phyloP scores from a whole-genome alignment of 2,113 vertebrate genomes.

The Gasterosteus aculeatus region DNA sequence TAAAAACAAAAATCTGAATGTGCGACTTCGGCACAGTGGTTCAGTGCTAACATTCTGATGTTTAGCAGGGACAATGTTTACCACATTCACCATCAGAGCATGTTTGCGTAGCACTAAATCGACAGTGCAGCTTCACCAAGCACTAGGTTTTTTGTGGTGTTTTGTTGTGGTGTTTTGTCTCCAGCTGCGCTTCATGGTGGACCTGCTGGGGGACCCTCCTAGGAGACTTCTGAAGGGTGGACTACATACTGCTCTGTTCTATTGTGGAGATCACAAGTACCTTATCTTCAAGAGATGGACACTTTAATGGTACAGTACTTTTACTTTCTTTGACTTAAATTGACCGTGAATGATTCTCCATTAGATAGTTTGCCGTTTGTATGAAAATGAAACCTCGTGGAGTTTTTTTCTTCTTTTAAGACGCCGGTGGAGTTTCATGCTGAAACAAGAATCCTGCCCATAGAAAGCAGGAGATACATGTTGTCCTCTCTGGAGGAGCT shows the following conservation, averaged over 20 bases:
- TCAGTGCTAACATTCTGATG: background rate
- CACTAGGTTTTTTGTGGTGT: background rate
- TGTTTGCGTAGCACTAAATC: background rate
- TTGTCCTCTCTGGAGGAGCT: background rate
- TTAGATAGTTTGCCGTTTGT: background rate
- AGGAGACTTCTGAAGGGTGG: background rate
- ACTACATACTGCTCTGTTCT: background rate
- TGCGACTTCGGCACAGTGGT: too few species aligned
- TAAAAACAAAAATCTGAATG: background rate
- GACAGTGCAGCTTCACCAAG: background rate
- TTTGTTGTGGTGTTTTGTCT: background rate
- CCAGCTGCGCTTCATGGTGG: background rate
- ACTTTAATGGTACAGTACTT: background rate
- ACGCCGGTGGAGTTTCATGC: background rate
- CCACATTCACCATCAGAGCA: background rate
- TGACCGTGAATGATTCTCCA: background rate
- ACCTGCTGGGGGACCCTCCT: slow-evolving; percentile 4
- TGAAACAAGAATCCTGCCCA: background rate
- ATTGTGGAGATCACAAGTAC: fast-evolving
- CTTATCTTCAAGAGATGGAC: fast-evolving
- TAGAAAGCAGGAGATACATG: background rate
- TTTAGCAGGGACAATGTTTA: background rate
- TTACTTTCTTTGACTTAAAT: background rate
- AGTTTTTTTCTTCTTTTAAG: slow-evolving; percentile 1
- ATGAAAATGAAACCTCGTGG: background rate